Percentiles rank a stretch among this genome's conserved stretches.
These are phyloP conservation scores for Drosophila affinis DNA, from an alignment of 2,888 invertebrate genomes.

Conservation along the genomic window DNA sequence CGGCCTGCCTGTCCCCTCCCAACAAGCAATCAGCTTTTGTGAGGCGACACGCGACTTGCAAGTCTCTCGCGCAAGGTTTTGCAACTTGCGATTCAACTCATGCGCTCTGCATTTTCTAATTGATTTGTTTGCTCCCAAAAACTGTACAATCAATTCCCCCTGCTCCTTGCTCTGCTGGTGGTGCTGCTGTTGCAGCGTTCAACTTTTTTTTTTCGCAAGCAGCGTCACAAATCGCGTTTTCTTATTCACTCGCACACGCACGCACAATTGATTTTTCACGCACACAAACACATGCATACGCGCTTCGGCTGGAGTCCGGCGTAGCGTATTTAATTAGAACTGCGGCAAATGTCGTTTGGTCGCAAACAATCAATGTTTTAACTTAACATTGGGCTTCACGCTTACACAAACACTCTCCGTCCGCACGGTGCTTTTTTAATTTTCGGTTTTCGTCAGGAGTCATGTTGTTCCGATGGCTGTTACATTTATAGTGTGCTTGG, in stretches of 20 bases:
- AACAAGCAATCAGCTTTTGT: conserved; percentile 46
- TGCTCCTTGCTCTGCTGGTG: not conserved
- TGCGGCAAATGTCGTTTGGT: conserved; percentile 37
- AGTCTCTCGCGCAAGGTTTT: conserved; percentile 37
- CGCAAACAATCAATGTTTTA: conserved; percentile 67
- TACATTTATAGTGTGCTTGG: conserved; percentile 93
- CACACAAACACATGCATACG: conserved; percentile 40
- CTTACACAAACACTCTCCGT: conserved; percentile 61
- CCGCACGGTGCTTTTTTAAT: conserved; percentile 71
- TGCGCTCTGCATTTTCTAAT: conserved; percentile 41
- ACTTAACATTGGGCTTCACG: conserved; percentile 82
- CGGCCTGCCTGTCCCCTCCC: conserved; percentile 18
- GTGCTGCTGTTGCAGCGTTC: conserved; percentile 45
- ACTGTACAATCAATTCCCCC: conserved; percentile 37
- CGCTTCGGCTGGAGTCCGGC: conserved; percentile 32
- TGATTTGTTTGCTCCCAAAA: conserved; percentile 33
- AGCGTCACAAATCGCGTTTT: conserved; percentile 30
- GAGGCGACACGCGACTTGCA: conserved; percentile 5
- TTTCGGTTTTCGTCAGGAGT: conserved; percentile 88
- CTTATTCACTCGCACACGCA: conserved; percentile 64
- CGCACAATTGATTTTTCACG: conserved; percentile 59
- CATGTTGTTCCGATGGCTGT: conserved; percentile 84
- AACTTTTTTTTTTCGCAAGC: conserved; percentile 40
- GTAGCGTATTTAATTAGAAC: conserved; percentile 13
- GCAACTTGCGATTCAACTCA: conserved; percentile 52